Conservation (phyloP, 2,888 invertebrate genomes). For the Dioctria rufipes region DNA sequence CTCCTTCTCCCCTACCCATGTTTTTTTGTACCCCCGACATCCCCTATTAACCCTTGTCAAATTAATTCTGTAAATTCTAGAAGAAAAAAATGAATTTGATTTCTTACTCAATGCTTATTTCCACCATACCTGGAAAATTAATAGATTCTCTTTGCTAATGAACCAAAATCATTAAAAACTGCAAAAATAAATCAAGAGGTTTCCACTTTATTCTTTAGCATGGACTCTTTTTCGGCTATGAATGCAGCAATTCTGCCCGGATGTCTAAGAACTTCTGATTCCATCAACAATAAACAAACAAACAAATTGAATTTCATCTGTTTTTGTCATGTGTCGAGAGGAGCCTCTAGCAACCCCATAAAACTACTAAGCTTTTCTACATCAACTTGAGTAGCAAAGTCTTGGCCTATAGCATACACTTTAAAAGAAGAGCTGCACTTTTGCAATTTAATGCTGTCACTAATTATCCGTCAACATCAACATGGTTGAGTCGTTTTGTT, state of each 20-base stretch:
- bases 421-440: constrained; percentile 3
- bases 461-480: constrained; percentile 32
- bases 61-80: too few species aligned
- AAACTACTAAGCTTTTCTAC: background rate
- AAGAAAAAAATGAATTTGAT: too few species aligned
- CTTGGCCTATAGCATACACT: background rate
- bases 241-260: background rate
- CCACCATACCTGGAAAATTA: too few species aligned
- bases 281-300: too few species aligned
- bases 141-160: too few species aligned
- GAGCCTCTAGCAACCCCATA: background rate
- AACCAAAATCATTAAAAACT: background rate
- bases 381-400: background rate
- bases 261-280: constrained; percentile 3
- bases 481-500: background rate
- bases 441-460: constrained; percentile 31
- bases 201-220: constrained; percentile 22
- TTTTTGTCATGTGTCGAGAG: background rate
- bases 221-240: too few species aligned
- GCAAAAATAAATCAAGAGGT: background rate
- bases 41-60: too few species aligned
- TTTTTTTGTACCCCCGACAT: too few species aligned
- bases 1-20: too few species aligned
- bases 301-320: constrained; percentile 14
- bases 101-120: too few species aligned